Base-by-base conservation (phyloP, 2,113 vertebrate species). In the Chloroceryle aenea region DNA sequence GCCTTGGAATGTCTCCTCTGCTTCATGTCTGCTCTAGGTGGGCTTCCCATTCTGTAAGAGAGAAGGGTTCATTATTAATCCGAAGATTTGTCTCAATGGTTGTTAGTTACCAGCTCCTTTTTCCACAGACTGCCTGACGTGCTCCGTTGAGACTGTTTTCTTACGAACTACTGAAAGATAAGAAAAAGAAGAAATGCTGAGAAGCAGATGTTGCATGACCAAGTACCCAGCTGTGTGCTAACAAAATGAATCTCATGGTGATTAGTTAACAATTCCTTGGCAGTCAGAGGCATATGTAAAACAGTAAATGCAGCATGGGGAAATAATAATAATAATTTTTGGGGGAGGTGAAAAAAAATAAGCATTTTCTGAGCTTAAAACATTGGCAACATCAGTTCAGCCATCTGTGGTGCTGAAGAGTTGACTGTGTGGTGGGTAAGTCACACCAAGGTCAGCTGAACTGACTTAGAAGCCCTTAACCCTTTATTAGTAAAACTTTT, bases 251-350 rank as follows among this genome's bases (percentile, higher is more conserved):
- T 97, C 95, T 97, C 96, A 85, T 95, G 96, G 96, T 94, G 74
- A 97, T 98, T 97, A 98, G 93, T 97, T 98, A 98, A 98, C 98
- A 98, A 94, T 97, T 98, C 96, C 95, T 98, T 98, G 97, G 98
- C 98, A 98, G 97, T 97, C 85, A 96, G 93, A 97, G 93, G 95
- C 93, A 92, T 97, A 93, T 91, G 89, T 94, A 94, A 96, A 96
- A 87, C 85, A 96, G 80, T 96, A 96, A 97, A 97, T 91, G 95
- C 96, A 97, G 96, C 61, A 61, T 87, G 92, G 89, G 67, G 92
- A 98, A 96, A 97, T 89, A 82, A 94, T 92, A 92, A 73, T 84
- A 89, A 17, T 3, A 36, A 26, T 50, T 50, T 50, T 50, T 19
- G 13, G 32, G 30, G 14, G 6, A 9, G 25, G 38, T 17, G 18